A percentile compares a stretch with the other conserved stretches of the same genome.
phyloP scores from a whole-genome alignment of 1,140 invertebrate genomes.

The Drosophila watanabei region DNA sequence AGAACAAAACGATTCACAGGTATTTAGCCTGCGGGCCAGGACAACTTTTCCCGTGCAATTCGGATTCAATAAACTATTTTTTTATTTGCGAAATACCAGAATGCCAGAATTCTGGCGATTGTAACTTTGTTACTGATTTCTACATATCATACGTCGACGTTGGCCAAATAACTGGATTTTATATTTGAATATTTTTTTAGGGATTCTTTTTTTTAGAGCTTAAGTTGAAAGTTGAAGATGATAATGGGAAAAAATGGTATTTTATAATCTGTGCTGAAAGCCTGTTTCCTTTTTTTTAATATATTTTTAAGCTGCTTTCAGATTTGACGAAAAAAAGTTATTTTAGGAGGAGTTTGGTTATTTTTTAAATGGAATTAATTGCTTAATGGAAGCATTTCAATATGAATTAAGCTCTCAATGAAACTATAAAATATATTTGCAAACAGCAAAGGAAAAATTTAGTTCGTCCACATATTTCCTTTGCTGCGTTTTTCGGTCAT shows the following conservation, averaged over 20 bases:
- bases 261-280: neutral
- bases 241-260: neutral
- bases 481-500: no score
- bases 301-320: neutral
- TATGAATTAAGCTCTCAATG: neutral
- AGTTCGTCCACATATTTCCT: no score
- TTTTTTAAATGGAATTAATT: neutral
- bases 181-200: neutral
- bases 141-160: neutral
- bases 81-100: neutral
- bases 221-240: neutral
- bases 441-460: neutral
- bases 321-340: neutral
- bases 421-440: neutral
- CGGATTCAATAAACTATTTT: slow-evolving; percentile 9
- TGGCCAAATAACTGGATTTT: neutral
- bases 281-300: neutral
- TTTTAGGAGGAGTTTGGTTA: neutral
- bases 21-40: slow-evolving; percentile 10
- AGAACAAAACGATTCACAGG: slow-evolving; percentile 13
- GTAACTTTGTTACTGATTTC: neutral
- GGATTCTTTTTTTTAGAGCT: neutral
- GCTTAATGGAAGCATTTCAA: neutral
- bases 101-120: neutral
- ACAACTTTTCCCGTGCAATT: neutral